Evolutionary conservation across 2,113 vertebrate genomes (phyloP), one percentile per base, ranked within the genome.

Genomic region (Prunella fulvescens): DNA sequence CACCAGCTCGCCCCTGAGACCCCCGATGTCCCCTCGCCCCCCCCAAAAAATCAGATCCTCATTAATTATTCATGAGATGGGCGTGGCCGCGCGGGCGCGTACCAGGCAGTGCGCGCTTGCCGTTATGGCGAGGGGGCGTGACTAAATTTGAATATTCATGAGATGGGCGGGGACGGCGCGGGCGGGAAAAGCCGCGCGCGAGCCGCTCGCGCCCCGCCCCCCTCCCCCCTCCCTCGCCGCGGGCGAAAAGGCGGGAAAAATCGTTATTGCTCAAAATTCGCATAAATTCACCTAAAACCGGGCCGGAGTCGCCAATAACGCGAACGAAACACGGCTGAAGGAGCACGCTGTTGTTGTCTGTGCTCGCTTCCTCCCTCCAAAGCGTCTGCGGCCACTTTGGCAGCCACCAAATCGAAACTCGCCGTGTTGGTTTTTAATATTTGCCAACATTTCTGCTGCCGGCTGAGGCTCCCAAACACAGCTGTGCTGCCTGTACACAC

Each of bases 11-110:
- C 51, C 42, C 28, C 14, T 3, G 53, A 14, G 11, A 20, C 53
- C 29, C 35, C 2, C 24, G 24, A 28, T n/a, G 44, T n/a, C 54
- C 24, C 61, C 61, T 45, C 4, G 9, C 60, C 11, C 67, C 67
- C n/a, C 13, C 56, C 45, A 48, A 48, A 31, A 4, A 15, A 9
- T 4, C 25, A 10, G 14, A 6, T 3, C 44, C 9, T 66, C 24
- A 35, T 91, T 76, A 28, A 69, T 48, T 95, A 93, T 94, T 95
- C 73, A 88, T 51, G 35, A 87, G 20, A 31, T 26, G 67, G 86
- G 76, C 2, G 70, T 13, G 37, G 0, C 3, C 1, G 0, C 8
- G 1, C 2, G 6, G 3, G 3, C 0, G 1, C 33, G 3, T 0
- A 4, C 4, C 19, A 1, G 23, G 7, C 14, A 3, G 10, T 0